Evolutionary conservation across 2,888 invertebrate species (phyloP).

Genomic region (Drosophila merina): DNA sequence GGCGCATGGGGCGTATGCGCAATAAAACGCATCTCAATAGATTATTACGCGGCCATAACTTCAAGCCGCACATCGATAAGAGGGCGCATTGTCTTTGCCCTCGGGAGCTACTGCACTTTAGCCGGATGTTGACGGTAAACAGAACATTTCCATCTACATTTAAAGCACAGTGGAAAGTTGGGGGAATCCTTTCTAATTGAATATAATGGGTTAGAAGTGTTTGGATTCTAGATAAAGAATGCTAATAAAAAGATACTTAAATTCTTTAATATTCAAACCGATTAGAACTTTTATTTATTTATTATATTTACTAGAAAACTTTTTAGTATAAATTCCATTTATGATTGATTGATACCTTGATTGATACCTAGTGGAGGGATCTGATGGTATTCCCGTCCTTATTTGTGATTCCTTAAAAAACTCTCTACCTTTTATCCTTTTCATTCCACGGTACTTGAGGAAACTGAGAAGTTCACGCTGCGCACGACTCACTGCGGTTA

Average conservation of each 20-base stretch:
- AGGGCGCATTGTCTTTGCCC: slow-evolving; percentile 49
- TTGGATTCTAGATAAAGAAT: neutral
- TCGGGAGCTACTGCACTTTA: slow-evolving; percentile 55
- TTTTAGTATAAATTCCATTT: too few species aligned
- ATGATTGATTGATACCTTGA: too few species aligned
- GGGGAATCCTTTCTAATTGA: neutral
- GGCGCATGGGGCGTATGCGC: slow-evolving; percentile 55
- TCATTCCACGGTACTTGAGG: slow-evolving; percentile 24
- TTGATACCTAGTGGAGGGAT: too few species aligned
- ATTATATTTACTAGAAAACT: too few species aligned
- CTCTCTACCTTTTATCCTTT: neutral
- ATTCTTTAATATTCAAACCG: too few species aligned
- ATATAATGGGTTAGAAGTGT: neutral
- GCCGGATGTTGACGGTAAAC: slow-evolving; percentile 62
- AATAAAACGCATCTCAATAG: slow-evolving; percentile 75
- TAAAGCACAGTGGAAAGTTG: slow-evolving; percentile 44
- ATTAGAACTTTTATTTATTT: too few species aligned
- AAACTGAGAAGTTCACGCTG: slow-evolving; percentile 16
- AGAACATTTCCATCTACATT: slow-evolving; percentile 54
- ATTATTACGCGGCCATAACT: slow-evolving; percentile 71
- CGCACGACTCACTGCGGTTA: slow-evolving; percentile 64
- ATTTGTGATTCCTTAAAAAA: neutral
- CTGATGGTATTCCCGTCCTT: too few species aligned
- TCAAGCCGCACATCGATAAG: slow-evolving; percentile 62
- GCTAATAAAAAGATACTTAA: too few species aligned